These are phyloP conservation scores for Selenia dentaria DNA, from an alignment of 2,888 invertebrate species.

Conservation along the genomic window DNA sequence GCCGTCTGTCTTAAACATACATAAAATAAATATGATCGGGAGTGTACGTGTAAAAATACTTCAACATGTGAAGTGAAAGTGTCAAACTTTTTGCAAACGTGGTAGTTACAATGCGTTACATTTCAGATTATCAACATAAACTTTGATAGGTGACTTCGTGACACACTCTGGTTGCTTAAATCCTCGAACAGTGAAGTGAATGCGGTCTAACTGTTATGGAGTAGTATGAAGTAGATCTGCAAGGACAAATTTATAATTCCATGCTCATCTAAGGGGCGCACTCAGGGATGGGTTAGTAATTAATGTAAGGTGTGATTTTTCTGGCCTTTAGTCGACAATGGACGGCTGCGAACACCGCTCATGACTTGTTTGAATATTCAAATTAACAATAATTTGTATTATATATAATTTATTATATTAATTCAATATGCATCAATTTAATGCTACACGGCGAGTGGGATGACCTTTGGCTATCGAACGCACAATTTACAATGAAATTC, in stretches of 20 bases:
- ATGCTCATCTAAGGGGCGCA: constrained; percentile 52
- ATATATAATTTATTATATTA: too few relatives aligned
- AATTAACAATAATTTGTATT: too few relatives aligned
- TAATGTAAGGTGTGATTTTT: constrained; percentile 28
- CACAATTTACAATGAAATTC: too few relatives aligned
- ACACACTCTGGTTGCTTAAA: neutral
- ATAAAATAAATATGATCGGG: too few relatives aligned
- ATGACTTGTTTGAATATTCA: neutral
- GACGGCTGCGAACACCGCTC: constrained; percentile 4
- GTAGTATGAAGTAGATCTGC: constrained; percentile 1
- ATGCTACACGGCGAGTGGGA: too few relatives aligned
- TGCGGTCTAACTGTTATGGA: neutral
- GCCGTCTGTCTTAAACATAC: too few relatives aligned
- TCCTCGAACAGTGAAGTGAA: neutral
- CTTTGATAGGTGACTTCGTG: neutral
- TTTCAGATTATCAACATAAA: neutral
- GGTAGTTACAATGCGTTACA: too few relatives aligned
- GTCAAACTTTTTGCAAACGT: too few relatives aligned
- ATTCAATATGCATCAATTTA: too few relatives aligned
- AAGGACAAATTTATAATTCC: constrained; percentile 22
- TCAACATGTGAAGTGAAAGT: too few relatives aligned
- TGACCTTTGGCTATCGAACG: too few relatives aligned
- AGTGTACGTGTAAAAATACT: too few relatives aligned
- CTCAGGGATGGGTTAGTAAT: constrained; percentile 38
- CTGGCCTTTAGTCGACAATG: neutral